These are phyloP conservation scores for Lamprotornis superbus DNA, from an alignment of 2,113 vertebrate genomes.

Conservation along the genomic window DNA sequence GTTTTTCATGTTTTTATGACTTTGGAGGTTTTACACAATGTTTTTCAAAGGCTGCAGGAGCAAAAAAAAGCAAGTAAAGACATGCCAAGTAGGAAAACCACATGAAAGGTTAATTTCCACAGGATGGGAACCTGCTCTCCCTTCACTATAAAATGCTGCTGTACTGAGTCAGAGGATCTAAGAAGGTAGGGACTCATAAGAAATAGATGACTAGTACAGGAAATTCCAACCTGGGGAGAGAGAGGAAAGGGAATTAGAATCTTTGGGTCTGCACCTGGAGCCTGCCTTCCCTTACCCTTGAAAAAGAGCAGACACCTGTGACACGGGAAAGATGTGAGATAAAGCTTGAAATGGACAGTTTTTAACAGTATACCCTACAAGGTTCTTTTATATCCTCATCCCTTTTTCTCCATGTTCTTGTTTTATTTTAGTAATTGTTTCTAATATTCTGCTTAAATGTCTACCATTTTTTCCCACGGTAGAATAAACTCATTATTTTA, in stretches of 20 bases:
- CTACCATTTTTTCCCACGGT: neutral
- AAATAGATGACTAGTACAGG: neutral
- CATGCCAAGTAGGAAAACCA: rapidly evolving
- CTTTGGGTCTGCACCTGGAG: neutral
- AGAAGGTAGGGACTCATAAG: neutral
- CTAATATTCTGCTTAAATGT: neutral
- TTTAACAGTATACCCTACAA: neutral
- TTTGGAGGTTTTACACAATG: neutral
- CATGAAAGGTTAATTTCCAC: neutral
- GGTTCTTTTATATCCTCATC: neutral
- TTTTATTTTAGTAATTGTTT: neutral
- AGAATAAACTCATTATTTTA: neutral
- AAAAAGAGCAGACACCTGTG: neutral
- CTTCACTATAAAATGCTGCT: neutral
- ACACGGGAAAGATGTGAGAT: neutral
- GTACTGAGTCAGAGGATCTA: neutral
- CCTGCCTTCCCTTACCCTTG: neutral
- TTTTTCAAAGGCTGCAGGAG: neutral
- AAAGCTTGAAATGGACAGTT: neutral
- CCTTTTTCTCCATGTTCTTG: neutral
- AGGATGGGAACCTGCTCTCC: neutral
- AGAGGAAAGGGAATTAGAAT: neutral
- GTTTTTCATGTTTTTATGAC: neutral
- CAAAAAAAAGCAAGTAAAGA: neutral
- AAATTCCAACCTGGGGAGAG: neutral